A percentile compares a stretch with the other conserved stretches of the same genome.
These are phyloP conservation scores for Trichomalopsis sarcophagae DNA, from an alignment of 1,140 invertebrate species.

Conservation along the genomic window DNA sequence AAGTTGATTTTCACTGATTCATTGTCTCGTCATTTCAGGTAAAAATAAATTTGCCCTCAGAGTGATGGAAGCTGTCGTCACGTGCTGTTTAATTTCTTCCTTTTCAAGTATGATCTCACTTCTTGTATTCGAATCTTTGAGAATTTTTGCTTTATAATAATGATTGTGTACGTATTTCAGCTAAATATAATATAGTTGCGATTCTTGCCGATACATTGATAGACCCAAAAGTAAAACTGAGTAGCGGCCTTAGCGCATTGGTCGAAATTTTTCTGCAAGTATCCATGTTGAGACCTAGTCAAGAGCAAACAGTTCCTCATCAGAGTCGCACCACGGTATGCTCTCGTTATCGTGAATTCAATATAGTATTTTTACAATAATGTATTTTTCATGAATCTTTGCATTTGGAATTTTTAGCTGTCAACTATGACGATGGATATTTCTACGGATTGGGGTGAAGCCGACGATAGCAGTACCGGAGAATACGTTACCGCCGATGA, in stretches of 20 bases:
- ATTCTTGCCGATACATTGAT: constrained; percentile 64
- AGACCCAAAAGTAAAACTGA: constrained; percentile 62
- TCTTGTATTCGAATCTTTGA: background rate
- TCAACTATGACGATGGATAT: constrained; percentile 70
- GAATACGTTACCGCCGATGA: constrained; percentile 78
- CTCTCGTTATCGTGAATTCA: constrained; percentile 23
- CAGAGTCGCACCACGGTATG: constrained; percentile 67
- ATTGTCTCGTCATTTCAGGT: constrained; percentile 60
- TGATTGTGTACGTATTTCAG: constrained; percentile 53
- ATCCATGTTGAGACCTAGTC: constrained; percentile 67
- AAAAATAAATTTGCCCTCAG: constrained; percentile 68
- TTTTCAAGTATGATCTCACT: constrained; percentile 9
- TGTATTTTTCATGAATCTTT: background rate
- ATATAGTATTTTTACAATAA: background rate
- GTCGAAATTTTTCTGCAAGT: constrained; percentile 68
- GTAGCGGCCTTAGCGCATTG: constrained; percentile 66
- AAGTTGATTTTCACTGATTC: background rate
- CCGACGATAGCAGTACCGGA: constrained; percentile 74
- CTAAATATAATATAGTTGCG: constrained; percentile 62
- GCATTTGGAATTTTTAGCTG: constrained; percentile 58
- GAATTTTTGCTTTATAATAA: background rate
- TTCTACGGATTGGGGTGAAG: constrained; percentile 71
- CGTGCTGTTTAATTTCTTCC: constrained; percentile 64
- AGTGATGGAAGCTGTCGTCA: constrained; percentile 71
- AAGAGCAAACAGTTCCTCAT: constrained; percentile 67